A percentile compares a stretch with the other conserved stretches of the same genome.
These are phyloP conservation scores for Vespertilio murinus DNA, from an alignment of 2,797 vertebrate genomes.

Conservation along the genomic window DNA sequence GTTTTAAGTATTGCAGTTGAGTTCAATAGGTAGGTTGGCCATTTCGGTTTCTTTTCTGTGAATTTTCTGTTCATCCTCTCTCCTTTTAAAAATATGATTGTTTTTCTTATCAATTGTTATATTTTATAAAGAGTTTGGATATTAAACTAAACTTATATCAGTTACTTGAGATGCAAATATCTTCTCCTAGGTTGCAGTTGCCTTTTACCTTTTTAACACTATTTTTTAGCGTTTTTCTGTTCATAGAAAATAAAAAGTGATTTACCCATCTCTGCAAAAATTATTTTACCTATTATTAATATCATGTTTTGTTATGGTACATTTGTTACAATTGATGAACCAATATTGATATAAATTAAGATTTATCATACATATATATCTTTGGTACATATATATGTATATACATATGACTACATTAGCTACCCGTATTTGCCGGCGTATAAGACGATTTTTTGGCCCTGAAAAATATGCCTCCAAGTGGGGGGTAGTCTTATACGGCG, in stretches of 20 bases:
- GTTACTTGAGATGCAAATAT: not conserved
- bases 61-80: not conserved
- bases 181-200: not conserved
- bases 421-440: too few relatives aligned
- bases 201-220: not conserved
- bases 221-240: not conserved
- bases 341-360: not conserved
- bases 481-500: too few relatives aligned
- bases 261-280: not conserved
- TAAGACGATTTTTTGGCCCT: too few relatives aligned
- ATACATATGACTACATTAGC: not conserved
- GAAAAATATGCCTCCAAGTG: too few relatives aligned
- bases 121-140: conserved; percentile 10
- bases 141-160: not conserved
- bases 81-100: not conserved
- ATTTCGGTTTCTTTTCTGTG: not conserved
- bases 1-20: not conserved
- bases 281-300: not conserved
- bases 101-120: not conserved
- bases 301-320: not conserved
- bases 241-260: not conserved
- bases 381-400: too few relatives aligned
- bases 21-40: not conserved
- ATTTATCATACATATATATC: not conserved
- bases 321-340: not conserved